Base-by-base conservation (phyloP, 2,888 invertebrate genomes). In the Trachelus iudaicus region DNA sequence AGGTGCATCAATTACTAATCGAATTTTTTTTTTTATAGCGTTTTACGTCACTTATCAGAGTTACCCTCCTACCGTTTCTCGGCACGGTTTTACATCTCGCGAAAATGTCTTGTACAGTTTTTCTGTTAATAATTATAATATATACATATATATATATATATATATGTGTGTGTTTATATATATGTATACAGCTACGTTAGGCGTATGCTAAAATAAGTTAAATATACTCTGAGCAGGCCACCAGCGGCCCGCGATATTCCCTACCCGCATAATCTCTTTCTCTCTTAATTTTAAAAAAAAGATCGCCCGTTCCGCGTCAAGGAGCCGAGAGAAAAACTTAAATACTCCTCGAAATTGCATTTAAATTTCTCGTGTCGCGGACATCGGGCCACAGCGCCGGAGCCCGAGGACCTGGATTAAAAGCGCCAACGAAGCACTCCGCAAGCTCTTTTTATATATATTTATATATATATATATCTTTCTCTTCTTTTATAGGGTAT, bases 121-220 rank as follows among this genome's bases (percentile, higher is more conserved):
- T 56, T 56, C 40, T 56, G 15, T 56, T 56, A 23, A 23, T 56
- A 56, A 56, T 56, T 23, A 56, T 56, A 56, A 56, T 56, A 56
- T 12, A 35, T 35, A 35, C 12, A 12, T 35, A 35, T 3, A 35
- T 35, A 35, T 13, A 6, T 15, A 6, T 35, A 35, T 3, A 35
- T 35, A 35, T 13, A 6, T 15, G 1, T 15, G 1, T 40, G 15
- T 15, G 4, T 15, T 1, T 12, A 69, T 69, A n/a, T 76, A 68
- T 56, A 40, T 73, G 23, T 56, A 56, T 56, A 56, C 82, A 78
- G 81, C 80, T 85, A 83, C 81, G 81, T 88, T 87, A 89, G 89
- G 89, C 89, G 82, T 89, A 88, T 86, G 83, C 85, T 89, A 87
- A 88, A 87, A 88, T 89, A 89, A 86, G 82, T 87, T 87, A 86